Base-by-base conservation (phyloP, 2,888 invertebrate species). In the Urechis unicinctus region DNA sequence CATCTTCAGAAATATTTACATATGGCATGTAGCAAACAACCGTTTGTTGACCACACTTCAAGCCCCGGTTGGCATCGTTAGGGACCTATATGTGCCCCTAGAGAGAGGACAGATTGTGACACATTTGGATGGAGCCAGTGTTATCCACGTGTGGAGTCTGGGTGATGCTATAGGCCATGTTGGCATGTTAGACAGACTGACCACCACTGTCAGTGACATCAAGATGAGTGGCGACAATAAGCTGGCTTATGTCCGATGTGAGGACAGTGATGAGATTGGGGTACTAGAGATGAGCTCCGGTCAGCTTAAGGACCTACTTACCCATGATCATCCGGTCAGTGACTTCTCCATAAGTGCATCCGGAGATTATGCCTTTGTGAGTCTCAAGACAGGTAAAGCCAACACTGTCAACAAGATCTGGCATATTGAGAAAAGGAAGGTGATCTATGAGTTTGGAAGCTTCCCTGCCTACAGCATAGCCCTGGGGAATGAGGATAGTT, bases 241-340 rank as follows among this genome's bases (percentile, higher is more conserved):
- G 1, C 57, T 65, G 17, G 71, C 70, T 1, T 73, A 70, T 53
- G 70, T 72, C 24, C 60, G 59, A 26, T 74, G 76, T 53, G 54
- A 58, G 1, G 57, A 64, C 21, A 72, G 75, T 54, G 74, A 76
- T 53, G 76, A 74, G 54, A 61, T 78, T 2, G 78, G 73, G 1
- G 70, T 78, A 21, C 65, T 75, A 21, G 73, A 74, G 58, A 70
- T 76, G 70, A 46, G 50, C 50, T 69, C 62, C 46, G 78, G 78
- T 2, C 56, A 63, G 17, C 66, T 78, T 65, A 55, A 69, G 1
- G 75, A 77, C 56, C 66, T 78, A 2, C 64, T 78, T 30, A 75
- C 74, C 3, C 76, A 77, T 59, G 71, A 72, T 28, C 61, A 62
- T 22, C 57, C 62, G 21, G 69, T 78, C 4, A 44, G 51, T 6